A percentile compares a stretch with the other conserved stretches of the same genome.
Conservation (phyloP, 2,797 vertebrate genomes). For the Coregonus sp. region DNA sequence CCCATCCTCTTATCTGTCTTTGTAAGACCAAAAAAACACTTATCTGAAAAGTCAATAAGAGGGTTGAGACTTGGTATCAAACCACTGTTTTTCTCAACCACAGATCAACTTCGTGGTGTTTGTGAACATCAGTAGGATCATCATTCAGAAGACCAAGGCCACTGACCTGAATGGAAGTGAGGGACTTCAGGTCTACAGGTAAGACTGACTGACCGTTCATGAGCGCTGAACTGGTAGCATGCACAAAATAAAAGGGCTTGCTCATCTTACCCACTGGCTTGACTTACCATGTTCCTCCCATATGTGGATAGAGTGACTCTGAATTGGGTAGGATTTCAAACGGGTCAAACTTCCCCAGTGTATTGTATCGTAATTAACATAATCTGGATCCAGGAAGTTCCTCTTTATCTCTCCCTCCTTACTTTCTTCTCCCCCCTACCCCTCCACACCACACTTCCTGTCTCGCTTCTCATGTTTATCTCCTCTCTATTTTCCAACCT, state of each 20-base stretch:
- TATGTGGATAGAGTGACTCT: too few species aligned
- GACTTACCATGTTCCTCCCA: too few species aligned
- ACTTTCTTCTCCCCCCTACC: background rate
- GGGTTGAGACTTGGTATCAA: background rate
- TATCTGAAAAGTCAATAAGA: background rate
- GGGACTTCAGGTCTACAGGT: conserved; percentile 63
- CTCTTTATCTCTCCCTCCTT: background rate
- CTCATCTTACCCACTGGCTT: too few species aligned
- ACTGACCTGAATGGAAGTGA: conserved; percentile 56
- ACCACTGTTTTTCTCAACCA: background rate
- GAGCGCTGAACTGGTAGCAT: background rate
- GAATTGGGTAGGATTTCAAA: too few species aligned
- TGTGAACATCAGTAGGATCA: conserved; percentile 71
- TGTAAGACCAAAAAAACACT: conserved; percentile 30
- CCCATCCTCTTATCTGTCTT: conserved; percentile 53
- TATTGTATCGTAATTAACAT: too few species aligned
- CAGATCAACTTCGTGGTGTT: conserved; percentile 75
- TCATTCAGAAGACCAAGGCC: conserved; percentile 67
- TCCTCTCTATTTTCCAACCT: too few species aligned
- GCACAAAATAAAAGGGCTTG: too few species aligned
- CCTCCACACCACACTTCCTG: too few species aligned
- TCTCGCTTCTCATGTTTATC: background rate
- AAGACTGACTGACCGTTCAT: conserved; percentile 25
- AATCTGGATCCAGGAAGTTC: background rate
- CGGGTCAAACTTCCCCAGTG: too few species aligned